Conservation (phyloP, 2,113 vertebrate genomes). For the Menura novaehollandiae region DNA sequence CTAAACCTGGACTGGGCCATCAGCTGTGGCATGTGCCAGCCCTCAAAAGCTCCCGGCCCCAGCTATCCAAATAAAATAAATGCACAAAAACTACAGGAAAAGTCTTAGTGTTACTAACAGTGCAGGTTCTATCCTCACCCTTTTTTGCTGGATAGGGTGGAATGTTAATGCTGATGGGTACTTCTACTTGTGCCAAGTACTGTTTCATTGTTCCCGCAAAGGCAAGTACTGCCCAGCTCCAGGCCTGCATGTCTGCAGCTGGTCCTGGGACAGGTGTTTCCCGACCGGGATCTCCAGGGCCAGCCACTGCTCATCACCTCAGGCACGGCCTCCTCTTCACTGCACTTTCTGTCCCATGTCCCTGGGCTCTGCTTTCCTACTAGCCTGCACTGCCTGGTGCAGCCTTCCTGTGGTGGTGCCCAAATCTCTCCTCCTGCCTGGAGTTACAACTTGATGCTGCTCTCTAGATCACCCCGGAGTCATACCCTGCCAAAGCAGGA, state of each 20-base stretch:
- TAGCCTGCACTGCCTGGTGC: not conserved
- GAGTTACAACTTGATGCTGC: not conserved
- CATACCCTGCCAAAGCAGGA: not conserved
- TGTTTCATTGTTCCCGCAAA: not conserved
- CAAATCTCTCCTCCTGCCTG: not conserved
- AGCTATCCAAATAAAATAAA: not conserved
- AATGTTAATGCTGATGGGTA: not conserved
- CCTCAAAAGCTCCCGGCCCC: not conserved
- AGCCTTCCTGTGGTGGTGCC: fast-evolving
- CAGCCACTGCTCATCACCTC: not conserved
- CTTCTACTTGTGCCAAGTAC: not conserved
- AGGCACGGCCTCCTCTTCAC: not conserved
- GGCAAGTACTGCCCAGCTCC: not conserved
- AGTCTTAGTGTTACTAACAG: not conserved
- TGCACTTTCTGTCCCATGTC: not conserved
- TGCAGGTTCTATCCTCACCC: not conserved
- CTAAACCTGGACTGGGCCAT: not conserved
- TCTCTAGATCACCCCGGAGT: not conserved
- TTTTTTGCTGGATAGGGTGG: not conserved
- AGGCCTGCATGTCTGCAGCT: not conserved
- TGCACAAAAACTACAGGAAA: not conserved
- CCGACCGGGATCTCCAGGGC: fast-evolving
- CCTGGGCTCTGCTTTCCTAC: not conserved
- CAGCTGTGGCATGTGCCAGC: not conserved
- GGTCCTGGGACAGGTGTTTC: not conserved